A percentile compares a stretch with the other conserved stretches of the same genome.
Evolutionary conservation across 2,797 vertebrate species (phyloP).

Genomic region (Orientallactaga sibirica): DNA sequence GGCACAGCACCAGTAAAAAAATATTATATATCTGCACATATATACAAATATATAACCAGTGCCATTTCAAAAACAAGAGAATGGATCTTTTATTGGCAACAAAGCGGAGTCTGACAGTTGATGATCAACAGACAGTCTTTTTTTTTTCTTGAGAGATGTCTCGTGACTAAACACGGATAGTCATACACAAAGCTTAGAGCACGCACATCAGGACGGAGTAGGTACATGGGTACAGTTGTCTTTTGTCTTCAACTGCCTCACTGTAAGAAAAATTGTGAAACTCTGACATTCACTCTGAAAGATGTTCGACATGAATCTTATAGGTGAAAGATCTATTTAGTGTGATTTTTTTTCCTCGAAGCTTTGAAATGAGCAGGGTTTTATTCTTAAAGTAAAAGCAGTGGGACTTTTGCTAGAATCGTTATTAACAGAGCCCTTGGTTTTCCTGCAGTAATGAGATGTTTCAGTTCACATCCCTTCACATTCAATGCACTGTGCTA

Average conservation of each 20-base stretch:
- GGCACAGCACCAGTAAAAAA: background rate
- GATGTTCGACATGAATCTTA: slow-evolving; percentile 35
- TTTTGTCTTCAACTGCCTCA: slow-evolving; percentile 14
- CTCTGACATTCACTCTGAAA: slow-evolving; percentile 53
- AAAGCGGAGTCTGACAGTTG: background rate
- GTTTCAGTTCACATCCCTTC: background rate
- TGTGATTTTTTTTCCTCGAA: background rate
- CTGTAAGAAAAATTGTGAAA: slow-evolving; percentile 33
- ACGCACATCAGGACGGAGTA: background rate
- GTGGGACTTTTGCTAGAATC: background rate
- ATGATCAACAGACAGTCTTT: background rate
- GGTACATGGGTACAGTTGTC: background rate
- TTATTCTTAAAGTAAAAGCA: background rate
- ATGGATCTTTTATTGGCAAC: background rate
- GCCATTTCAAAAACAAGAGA: slow-evolving; percentile 39
- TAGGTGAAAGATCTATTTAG: slow-evolving; percentile 24
- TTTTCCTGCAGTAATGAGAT: background rate
- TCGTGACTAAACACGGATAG: slow-evolving; percentile 10
- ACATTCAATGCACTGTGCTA: background rate
- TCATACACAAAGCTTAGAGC: slow-evolving; percentile 5
- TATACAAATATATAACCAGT: background rate
- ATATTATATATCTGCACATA: background rate
- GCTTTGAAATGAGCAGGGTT: slow-evolving; percentile 24
- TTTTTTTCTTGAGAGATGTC: slow-evolving; percentile 1
- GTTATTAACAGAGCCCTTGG: background rate